Conservation (phyloP, 2,888 invertebrate genomes). For the Drosophila diplacantha region DNA sequence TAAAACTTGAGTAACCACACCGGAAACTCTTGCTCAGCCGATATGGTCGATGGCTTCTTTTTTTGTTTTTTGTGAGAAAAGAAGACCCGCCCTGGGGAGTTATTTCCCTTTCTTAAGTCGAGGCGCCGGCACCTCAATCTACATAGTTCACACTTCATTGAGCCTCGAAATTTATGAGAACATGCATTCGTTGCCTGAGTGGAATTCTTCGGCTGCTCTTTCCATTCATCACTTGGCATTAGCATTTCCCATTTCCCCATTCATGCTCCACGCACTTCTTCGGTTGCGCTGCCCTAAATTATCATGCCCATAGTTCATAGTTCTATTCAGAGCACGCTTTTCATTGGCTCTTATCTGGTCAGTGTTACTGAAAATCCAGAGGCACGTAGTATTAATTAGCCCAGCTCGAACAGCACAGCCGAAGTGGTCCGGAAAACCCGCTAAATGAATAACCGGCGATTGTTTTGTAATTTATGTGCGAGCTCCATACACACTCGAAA, state of each 20-base stretch:
- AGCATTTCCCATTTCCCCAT: slow-evolving; percentile 29
- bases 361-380: slow-evolving; percentile 39
- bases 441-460: slow-evolving; percentile 35
- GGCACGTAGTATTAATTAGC: slow-evolving; percentile 72
- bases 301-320: slow-evolving; percentile 20
- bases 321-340: slow-evolving; percentile 65
- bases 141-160: slow-evolving; percentile 65
- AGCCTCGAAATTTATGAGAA: slow-evolving; percentile 34
- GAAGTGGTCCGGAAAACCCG: slow-evolving; percentile 8
- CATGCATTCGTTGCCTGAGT: slow-evolving; percentile 22
- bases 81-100: slow-evolving; percentile 24
- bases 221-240: slow-evolving; percentile 32
- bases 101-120: slow-evolving; percentile 17
- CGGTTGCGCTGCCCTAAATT: slow-evolving; percentile 42
- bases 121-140: slow-evolving; percentile 30
- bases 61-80: neutral
- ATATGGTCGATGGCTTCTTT: slow-evolving; percentile 28
- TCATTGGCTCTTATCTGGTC: slow-evolving; percentile 36
- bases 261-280: slow-evolving; percentile 41
- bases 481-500: slow-evolving; percentile 11
- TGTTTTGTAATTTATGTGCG: slow-evolving; percentile 47
- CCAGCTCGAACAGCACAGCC: slow-evolving; percentile 40
- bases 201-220: slow-evolving; percentile 18
- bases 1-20: slow-evolving; percentile 40
- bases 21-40: slow-evolving; percentile 39